Evolutionary conservation across 2,888 invertebrate genomes (phyloP), one percentile per base, ranked within the genome.

Genomic region (Patella pellucida): DNA sequence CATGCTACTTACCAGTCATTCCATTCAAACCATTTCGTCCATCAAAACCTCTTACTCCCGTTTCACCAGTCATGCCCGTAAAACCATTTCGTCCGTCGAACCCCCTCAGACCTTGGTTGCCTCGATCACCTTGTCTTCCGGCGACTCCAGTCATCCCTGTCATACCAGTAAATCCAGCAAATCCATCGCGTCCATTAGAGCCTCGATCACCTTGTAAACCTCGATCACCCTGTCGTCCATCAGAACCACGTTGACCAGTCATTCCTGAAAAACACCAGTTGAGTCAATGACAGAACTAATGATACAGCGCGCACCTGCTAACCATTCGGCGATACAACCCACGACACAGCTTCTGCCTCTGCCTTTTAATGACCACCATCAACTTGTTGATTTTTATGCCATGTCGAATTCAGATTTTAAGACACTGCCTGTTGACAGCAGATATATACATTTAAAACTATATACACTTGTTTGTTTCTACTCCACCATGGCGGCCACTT

Each of bases 1-100:
- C 31, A 31, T 1, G 27, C 1, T 31, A 41, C 41, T 41, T 41
- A 51, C 71, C 71, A 51, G 52, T 23, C 50, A 71, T 52, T 14
- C 71, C 71, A 51, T 51, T 71, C 16, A 31, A 23, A 50, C 71
- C 71, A 50, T 41, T 15, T 51, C 9, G 15, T 51, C 71, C 71
- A 52, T 51, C 52, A n/a, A 23, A 12, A 11, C 71, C 71, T n/a
- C 41, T n/a, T 2, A 31, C n/a, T 16, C 73, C 73, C 23, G 50
- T 16, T n/a, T 50, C 16, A 16, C 73, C 73, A 11, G 68, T 73
- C 67, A 73, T 23, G 14, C 62, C 62, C 2, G 62, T 62, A 62
- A 62, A 62, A 19, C 62, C 62, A 2, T 12, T 15, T 15, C 62
- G 62, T 3, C 62, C 62, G 23, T 62, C 62, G 14, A 62, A 19